These are phyloP conservation scores for Pongo pygmaeus DNA, from an alignment of 2,113 vertebrate species.

Conservation along the genomic window DNA sequence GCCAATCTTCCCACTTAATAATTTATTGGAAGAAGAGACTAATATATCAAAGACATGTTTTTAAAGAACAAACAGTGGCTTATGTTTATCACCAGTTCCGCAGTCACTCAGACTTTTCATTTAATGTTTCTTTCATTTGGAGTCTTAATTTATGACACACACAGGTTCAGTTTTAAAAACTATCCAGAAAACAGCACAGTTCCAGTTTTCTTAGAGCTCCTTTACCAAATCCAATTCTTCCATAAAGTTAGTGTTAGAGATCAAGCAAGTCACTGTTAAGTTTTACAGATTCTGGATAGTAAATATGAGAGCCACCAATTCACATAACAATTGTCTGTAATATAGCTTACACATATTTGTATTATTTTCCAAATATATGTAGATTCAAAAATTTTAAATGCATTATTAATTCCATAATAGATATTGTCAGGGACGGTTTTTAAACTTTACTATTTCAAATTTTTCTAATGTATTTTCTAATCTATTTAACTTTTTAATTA, in stretches of 20 bases:
- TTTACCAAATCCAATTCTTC: neutral
- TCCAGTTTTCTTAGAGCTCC: too few species aligned
- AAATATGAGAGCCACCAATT: neutral
- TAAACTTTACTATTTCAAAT: neutral
- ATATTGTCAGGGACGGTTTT: neutral
- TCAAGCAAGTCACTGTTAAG: neutral
- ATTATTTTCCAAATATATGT: neutral
- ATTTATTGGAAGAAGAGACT: neutral
- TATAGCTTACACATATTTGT: neutral
- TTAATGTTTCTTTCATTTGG: neutral
- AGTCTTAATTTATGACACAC: rapidly evolving
- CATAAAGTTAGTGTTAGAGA: neutral
- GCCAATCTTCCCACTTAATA: neutral
- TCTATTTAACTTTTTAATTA: neutral
- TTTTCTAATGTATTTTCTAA: neutral
- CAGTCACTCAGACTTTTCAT: neutral
- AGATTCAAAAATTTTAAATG: neutral
- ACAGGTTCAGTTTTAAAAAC: neutral
- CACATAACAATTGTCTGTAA: neutral
- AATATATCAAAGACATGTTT: neutral
- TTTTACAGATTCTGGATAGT: neutral
- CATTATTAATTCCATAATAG: neutral
- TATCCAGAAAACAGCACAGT: neutral
- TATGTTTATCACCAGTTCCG: too few species aligned
- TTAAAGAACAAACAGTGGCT: neutral